A percentile compares a stretch with the other conserved stretches of the same genome.
Conservation (phyloP, 92 coral and sea anemone genomes). For the Siderastrea radians region DNA sequence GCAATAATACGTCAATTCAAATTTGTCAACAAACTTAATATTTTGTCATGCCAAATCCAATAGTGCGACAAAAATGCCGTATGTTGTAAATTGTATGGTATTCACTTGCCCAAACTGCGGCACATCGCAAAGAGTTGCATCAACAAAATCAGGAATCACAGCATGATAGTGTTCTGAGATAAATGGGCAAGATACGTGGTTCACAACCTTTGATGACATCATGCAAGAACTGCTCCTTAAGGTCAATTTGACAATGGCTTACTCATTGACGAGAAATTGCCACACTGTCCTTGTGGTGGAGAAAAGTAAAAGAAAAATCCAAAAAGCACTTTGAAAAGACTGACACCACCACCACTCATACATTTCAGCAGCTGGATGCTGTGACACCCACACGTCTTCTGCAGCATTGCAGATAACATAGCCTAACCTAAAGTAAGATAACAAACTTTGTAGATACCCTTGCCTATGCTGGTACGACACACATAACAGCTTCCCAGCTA, state of each 20-base stretch:
- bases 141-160: conserved; percentile 51
- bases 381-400: no score
- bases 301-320: no score
- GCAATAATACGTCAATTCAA: conserved; percentile 48
- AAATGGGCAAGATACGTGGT: conserved; percentile 60
- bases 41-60: conserved; percentile 62
- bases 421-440: no score
- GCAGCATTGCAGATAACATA: no score
- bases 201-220: conserved; percentile 38
- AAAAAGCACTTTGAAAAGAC: no score
- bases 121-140: conserved; percentile 50
- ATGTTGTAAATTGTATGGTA: conserved; percentile 15
- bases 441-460: no score
- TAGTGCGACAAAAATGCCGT: conserved; percentile 63
- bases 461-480: no score
- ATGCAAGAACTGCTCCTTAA: conserved; percentile 27
- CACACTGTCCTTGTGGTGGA: no score
- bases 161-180: conserved; percentile 56
- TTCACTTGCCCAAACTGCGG: conserved; percentile 60
- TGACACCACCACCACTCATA: no score
- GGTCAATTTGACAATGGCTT: conserved; percentile 31
- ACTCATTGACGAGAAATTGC: no score
- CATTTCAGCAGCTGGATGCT: no score
- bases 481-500: no score
- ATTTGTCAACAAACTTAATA: conserved; percentile 53